Percentiles rank a stretch among this genome's conserved stretches.
Evolutionary conservation across 2,797 vertebrate species (phyloP).

Genomic region (Sebastes trivittatus): DNA sequence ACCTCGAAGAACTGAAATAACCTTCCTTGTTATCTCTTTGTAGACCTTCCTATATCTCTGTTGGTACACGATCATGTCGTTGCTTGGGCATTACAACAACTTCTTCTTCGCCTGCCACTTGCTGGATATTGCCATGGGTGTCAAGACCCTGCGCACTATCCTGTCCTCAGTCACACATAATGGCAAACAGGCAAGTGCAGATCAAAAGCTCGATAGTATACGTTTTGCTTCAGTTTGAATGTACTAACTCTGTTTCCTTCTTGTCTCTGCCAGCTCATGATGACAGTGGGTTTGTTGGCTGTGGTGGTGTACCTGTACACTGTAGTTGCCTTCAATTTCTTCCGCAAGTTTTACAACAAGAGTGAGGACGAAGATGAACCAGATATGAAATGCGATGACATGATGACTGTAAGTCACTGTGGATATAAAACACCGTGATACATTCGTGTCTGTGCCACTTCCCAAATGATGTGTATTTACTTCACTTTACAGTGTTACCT

Average conservation of each 20-base stretch:
- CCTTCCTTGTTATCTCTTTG: neutral
- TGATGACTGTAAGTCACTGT: constrained; percentile 90
- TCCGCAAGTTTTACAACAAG: constrained; percentile 98
- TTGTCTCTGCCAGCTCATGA: constrained; percentile 85
- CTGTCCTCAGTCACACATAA: constrained; percentile 97
- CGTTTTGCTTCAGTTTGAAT: neutral
- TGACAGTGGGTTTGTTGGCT: constrained; percentile 92
- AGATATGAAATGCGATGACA: constrained; percentile 96
- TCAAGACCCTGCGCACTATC: constrained; percentile 94
- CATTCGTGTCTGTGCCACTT: too few relatives aligned
- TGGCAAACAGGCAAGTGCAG: constrained; percentile 89
- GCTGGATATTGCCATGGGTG: constrained; percentile 96
- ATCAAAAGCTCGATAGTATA: neutral
- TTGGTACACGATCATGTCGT: constrained; percentile 94
- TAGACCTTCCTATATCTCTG: constrained; percentile 95
- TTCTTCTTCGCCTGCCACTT: constrained; percentile 96
- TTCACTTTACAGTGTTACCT: constrained; percentile 86
- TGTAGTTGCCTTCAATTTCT: constrained; percentile 95
- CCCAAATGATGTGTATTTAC: neutral
- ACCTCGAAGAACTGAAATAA: neutral
- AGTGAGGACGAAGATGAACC: constrained; percentile 94
- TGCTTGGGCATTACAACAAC: constrained; percentile 96
- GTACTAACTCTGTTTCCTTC: neutral
- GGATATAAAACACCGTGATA: neutral
- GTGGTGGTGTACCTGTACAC: constrained; percentile 96